Evolutionary conservation across 2,797 vertebrate species (phyloP).

Genomic region (Heliangelus exortis): DNA sequence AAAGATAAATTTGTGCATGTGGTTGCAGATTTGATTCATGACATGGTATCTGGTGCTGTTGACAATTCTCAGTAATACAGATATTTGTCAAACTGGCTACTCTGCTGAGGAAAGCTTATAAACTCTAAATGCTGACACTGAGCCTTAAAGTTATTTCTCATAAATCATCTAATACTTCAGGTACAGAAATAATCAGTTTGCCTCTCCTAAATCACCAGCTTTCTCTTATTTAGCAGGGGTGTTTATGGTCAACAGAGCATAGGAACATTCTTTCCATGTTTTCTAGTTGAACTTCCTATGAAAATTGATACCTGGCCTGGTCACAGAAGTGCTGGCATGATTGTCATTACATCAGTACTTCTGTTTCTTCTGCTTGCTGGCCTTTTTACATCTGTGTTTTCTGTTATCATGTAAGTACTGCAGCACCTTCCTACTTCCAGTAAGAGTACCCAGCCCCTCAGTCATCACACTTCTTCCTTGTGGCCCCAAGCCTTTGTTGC

Average conservation of each 20-base stretch:
- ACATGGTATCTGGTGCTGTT: background rate
- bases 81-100: background rate
- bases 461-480: background rate
- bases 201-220: background rate
- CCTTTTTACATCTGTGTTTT: slow-evolving; percentile 33
- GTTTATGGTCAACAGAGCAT: background rate
- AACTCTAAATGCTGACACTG: background rate
- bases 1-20: background rate
- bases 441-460: background rate
- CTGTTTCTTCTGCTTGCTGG: slow-evolving; percentile 69
- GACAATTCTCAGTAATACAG: background rate
- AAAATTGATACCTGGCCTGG: slow-evolving; percentile 73
- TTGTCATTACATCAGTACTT: slow-evolving; percentile 73
- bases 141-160: background rate
- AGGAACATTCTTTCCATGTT: background rate
- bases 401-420: slow-evolving; percentile 63
- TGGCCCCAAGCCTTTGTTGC: background rate
- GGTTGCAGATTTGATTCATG: background rate
- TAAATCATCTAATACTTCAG: background rate
- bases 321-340: slow-evolving; percentile 74
- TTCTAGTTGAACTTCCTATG: slow-evolving; percentile 20
- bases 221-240: background rate
- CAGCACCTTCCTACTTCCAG: background rate
- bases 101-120: background rate
- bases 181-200: background rate